Evolutionary conservation across 2,113 vertebrate genomes (phyloP), one percentile per base, ranked within the genome.

Genomic region (Athene noctua): DNA sequence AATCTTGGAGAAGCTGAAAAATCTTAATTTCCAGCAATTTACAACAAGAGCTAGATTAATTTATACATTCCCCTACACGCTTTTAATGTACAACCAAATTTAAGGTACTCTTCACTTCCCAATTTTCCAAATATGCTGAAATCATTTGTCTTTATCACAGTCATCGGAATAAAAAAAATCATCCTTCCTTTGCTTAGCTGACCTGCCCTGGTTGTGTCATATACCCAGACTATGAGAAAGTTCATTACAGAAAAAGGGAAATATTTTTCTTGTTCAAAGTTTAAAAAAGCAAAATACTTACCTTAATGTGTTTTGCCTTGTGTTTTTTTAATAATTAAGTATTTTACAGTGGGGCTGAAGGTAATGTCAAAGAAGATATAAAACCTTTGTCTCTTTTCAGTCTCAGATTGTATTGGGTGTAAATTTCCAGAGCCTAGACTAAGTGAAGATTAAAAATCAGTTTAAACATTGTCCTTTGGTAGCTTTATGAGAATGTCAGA

Each of bases 401-500:
- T 62, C 58, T 77, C 83, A 71, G 74, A 68, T 13, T 58, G 17
- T 66, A 57, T 8, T 62, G 21, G 9, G 6, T 82, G 16, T 71
- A 78, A 49, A 78, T 80, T 86, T 66, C 38, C 61, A 58, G 44
- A 81, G 62, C 17, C 36, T 80, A 13, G 26, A 66, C 11, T 57
- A 90, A 90, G 36, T 42, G 47, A 88, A 25, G 61, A 62, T 26
- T 81, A 32, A 77, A 89, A 94, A 74, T 27, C 70, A 83, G n/a
- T 59, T 87, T 38, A 90, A 86, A 73, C 20, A 1, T 72, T 93
- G 77, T 95, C 49, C 82, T 25, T 97, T 97, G 80, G 44, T 67
- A 99, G 99, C 97, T 99, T 62, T 96, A 98, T 91, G 98, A 98
- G 97, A 98, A 99, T 55, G 91, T 99, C 4, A 63, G 97, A 68